Evolutionary conservation across 2,797 vertebrate species (phyloP).

Genomic region (Discoglossus pictus): DNA sequence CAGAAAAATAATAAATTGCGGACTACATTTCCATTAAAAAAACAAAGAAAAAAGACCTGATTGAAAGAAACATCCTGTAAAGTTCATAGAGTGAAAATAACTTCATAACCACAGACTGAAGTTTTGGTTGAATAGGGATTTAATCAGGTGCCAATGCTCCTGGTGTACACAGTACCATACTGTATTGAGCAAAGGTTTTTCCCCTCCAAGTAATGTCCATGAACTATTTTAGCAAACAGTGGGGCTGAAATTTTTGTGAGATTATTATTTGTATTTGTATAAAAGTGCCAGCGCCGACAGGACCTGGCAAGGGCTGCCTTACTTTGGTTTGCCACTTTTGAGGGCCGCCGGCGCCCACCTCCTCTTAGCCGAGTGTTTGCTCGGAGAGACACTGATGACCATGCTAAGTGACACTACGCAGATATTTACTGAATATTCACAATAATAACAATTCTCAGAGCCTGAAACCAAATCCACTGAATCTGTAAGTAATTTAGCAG

Average conservation of each 20-base stretch:
- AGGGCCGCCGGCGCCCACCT: too few species aligned
- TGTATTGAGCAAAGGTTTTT: too few species aligned
- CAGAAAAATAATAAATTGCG: slow-evolving; percentile 20
- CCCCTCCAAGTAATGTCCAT: too few species aligned
- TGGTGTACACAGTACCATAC: too few species aligned
- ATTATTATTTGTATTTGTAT: too few species aligned
- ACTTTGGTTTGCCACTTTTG: too few species aligned
- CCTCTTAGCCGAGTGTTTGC: too few species aligned
- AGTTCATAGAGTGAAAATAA: slow-evolving; percentile 45
- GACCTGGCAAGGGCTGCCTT: too few species aligned
- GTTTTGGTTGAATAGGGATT: slow-evolving; percentile 27
- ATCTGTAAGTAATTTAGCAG: slow-evolving; percentile 74
- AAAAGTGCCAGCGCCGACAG: too few species aligned
- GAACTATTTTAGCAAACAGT: too few species aligned
- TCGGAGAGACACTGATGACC: slow-evolving; percentile 21
- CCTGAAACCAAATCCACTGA: slow-evolving; percentile 55
- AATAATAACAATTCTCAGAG: slow-evolving; percentile 58
- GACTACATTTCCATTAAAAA: slow-evolving; percentile 12
- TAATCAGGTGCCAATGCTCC: slow-evolving; percentile 17
- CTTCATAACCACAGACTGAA: slow-evolving; percentile 37
- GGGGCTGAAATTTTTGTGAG: neutral
- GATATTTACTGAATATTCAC: slow-evolving; percentile 57
- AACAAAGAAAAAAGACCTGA: slow-evolving; percentile 17
- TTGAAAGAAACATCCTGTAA: slow-evolving; percentile 27
- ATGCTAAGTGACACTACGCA: slow-evolving; percentile 47